Percentiles rank a stretch among this genome's conserved stretches.
These are phyloP conservation scores for human DNA, from an alignment of 2,113 vertebrate genomes.

Conservation along the genomic window DNA sequence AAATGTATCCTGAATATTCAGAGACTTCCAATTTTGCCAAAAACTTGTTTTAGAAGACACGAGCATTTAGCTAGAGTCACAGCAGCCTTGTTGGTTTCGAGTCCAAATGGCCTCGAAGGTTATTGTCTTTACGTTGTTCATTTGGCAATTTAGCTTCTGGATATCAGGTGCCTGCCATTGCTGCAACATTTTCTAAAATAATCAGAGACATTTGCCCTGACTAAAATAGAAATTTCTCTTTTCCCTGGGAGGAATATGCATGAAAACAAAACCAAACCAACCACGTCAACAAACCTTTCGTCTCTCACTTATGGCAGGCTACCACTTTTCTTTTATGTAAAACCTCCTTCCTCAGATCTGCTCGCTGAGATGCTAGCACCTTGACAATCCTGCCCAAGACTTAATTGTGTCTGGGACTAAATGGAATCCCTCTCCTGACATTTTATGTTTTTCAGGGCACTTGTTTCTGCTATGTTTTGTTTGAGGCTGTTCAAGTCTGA, in stretches of 20 bases:
- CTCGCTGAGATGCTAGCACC: neutral
- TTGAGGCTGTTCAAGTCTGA: neutral
- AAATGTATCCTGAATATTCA: constrained; percentile 13
- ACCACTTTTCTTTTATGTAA: neutral
- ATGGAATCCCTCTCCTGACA: neutral
- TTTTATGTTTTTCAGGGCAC: neutral
- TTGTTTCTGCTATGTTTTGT: neutral
- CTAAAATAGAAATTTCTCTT: neutral
- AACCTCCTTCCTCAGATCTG: neutral
- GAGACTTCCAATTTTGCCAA: neutral
- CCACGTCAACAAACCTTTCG: neutral
- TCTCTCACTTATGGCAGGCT: neutral
- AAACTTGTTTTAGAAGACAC: neutral
- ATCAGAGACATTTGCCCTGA: neutral
- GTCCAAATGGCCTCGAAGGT: neutral
- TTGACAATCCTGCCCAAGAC: neutral
- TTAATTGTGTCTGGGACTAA: neutral
- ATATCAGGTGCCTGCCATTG: neutral
- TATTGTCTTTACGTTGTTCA: neutral
- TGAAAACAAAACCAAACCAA: neutral
- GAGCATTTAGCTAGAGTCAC: neutral
- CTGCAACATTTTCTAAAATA: constrained; percentile 21
- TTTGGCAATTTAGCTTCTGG: neutral
- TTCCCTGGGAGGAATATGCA: neutral
- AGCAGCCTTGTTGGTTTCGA: neutral